Evolutionary conservation across 2,797 vertebrate genomes (phyloP), one percentile per base, ranked within the genome.

Genomic region (Clarias laeviceps): DNA sequence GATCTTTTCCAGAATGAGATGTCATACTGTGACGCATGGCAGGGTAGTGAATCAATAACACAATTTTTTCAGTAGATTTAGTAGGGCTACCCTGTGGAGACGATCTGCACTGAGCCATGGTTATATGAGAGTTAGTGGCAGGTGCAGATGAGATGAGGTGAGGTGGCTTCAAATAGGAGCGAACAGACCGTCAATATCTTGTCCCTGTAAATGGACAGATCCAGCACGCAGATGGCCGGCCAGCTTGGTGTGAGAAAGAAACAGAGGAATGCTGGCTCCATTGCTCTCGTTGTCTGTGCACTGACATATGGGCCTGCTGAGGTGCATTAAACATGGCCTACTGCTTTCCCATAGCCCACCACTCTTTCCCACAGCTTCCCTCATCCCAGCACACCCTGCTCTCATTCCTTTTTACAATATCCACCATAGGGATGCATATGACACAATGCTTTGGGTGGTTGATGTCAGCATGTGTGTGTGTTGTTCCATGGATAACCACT

Each of bases 241-340:
- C 94, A 91, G 91, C 88, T 92, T 94, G 94, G 90, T 92, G 91
- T 94, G 93, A 92, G 86, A 87, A 90, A 91, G 91, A 91, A 93
- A 88, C 90, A 87, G 91, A 91, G 94, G 87, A 83, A 91, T 93
- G 93, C 91, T 94, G 93, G 94, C 94, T 93, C 91, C 70, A 76
- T 88, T 83, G 85, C 84, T 87, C 89, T 88, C 83, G 65, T 85
- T 93, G 93, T 93, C 93, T 91, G 89, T 93, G 92, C 85, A 29
- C 50, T 84, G 90, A 93, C 95, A 95, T 95, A 95, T 95, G 95
- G 94, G 94, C 94, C 90, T 83, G 92, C 95, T 93, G 94, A 88
- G 93, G 88, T 87, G 89, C 89, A 92, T 93, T 94, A 93, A 94
- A 93, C 94, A 91, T 89, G 88, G 90, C 89, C 89, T 89, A 77